Evolutionary conservation across 2,113 vertebrate species (phyloP), one percentile per base, ranked within the genome.

Genomic region (Myiozetetes cayanensis): DNA sequence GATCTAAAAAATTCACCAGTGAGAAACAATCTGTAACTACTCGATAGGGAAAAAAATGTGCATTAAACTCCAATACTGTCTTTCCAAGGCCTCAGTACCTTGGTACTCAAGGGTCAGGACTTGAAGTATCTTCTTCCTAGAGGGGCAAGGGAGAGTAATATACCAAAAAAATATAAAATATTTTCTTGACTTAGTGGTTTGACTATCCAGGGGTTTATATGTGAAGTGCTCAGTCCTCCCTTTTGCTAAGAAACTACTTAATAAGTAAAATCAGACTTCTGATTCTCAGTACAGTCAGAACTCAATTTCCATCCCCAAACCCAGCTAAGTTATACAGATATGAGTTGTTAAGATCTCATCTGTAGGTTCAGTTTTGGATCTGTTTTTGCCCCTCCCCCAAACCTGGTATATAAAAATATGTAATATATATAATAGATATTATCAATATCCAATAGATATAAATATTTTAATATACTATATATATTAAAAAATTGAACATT

Each of bases 131-230:
- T 30, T 55, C 15, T 46, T 83, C 20, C 7, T 39, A 52, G 25
- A 56, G 12, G 4, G 2, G 1, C 24, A 30, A 14, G 9, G 13
- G 53, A 39, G 13, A 73, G 6, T 18, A 63, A 27, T 11, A 39
- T 3, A 58, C 4, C 2, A 44, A 1, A 22, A 2, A 53, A 15
- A 59, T n/a, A n/a, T n/a, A n/a, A n/a, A n/a, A n/a, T n/a, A n/a
- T 0, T 30, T 59, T 75, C 75, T 50, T 66, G 31, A 35, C 31
- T 37, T 21, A 33, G 1, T 44, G 4, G 4, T 28, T 90, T 83
- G 27, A 68, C 2, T 15, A 46, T 55, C 33, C 22, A 59, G 4
- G 8, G 4, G 28, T 62, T 76, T 39, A 43, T 68, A 47, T 10
- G 5, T 25, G 13, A 81, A 46, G 43, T 37, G 4, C 52, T 11